phyloP scores from a whole-genome alignment of 2,113 vertebrate species.

The Hippocampus guttulatus region DNA sequence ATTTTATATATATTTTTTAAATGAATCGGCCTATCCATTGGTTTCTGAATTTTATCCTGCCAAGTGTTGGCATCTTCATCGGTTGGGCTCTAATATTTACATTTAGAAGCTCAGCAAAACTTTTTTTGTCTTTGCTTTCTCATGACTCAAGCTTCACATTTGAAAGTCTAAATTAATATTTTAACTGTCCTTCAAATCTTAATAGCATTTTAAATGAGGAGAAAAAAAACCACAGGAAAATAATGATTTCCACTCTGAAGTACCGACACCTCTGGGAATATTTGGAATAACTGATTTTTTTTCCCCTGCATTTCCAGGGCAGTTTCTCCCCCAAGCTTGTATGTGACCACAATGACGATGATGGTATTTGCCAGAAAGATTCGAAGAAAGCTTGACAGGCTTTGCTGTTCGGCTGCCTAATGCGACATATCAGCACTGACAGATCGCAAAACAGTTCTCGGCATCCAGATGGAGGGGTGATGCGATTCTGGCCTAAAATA shows the following conservation, averaged over 20 bases:
- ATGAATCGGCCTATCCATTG: too few species aligned
- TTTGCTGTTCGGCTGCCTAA: constrained; percentile 22
- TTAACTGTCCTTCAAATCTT: background rate
- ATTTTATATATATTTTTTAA: too few species aligned
- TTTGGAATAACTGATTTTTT: background rate
- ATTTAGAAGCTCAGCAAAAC: too few species aligned
- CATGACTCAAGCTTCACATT: too few species aligned
- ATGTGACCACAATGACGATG: background rate
- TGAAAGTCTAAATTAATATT: background rate
- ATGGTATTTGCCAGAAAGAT: constrained; percentile 8
- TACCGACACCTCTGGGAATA: too few species aligned
- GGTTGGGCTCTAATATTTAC: too few species aligned
- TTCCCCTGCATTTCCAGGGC: background rate
- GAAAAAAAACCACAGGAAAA: too few species aligned
- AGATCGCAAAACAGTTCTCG: constrained; percentile 13
- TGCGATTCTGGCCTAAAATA: background rate
- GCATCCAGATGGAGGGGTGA: constrained; percentile 22
- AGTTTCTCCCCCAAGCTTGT: background rate
- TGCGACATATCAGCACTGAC: constrained; percentile 34
- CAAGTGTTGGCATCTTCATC: too few species aligned
- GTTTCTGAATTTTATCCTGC: too few species aligned
- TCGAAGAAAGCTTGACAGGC: constrained; percentile 13
- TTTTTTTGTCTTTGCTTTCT: too few species aligned
- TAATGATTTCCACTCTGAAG: too few species aligned
- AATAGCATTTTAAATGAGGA: too few species aligned